Percentiles rank a stretch among this genome's conserved stretches.
These are phyloP conservation scores for Spatula versicolor DNA, from an alignment of 2,797 vertebrate genomes.

Conservation along the genomic window DNA sequence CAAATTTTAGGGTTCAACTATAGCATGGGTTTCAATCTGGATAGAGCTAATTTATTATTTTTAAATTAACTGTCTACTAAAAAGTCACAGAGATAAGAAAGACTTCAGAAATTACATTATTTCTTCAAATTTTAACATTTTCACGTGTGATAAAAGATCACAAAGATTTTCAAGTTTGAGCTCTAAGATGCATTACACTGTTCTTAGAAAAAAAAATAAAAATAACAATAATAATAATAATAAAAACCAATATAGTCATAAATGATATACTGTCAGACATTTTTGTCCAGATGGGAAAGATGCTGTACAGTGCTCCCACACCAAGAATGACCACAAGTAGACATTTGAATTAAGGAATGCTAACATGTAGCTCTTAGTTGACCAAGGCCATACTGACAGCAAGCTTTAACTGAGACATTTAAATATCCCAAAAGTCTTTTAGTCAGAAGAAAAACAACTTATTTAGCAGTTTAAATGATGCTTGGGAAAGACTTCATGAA, in stretches of 20 bases:
- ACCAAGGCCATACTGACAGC: not conserved
- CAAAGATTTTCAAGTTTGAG: not conserved
- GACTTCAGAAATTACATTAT: not conserved
- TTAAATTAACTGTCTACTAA: not conserved
- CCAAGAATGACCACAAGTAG: not conserved
- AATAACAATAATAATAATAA: no score
- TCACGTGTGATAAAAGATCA: not conserved
- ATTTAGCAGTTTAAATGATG: not conserved
- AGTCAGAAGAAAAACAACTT: not conserved
- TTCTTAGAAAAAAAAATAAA: not conserved
- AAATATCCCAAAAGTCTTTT: conserved; percentile 9
- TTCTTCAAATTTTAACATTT: not conserved
- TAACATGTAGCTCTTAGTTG: not conserved
- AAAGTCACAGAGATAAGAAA: not conserved
- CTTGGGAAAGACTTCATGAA: not conserved
- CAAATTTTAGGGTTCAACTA: not conserved
- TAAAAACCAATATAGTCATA: not conserved
- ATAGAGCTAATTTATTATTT: not conserved
- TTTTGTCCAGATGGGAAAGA: not conserved
- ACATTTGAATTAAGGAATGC: not conserved
- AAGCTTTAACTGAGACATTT: conserved; percentile 6
- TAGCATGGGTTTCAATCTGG: not conserved
- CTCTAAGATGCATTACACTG: not conserved
- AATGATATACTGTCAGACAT: not conserved
- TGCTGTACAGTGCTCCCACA: rapidly evolving